phyloP scores from a whole-genome alignment of 1,140 invertebrate genomes.

The Hesperophylax magnus region DNA sequence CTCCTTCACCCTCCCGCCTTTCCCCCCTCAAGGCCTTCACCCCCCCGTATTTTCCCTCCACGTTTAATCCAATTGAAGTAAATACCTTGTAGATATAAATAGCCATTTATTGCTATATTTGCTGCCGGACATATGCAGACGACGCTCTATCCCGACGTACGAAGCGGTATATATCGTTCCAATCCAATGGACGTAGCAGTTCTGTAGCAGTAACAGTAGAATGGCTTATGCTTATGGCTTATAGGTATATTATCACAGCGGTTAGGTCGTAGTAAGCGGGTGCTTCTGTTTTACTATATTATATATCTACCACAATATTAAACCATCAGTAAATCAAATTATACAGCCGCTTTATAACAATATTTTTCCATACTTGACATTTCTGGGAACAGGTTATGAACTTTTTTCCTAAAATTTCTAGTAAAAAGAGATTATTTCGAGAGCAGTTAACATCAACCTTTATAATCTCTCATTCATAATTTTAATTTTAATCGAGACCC shows the following conservation, averaged over 20 bases:
- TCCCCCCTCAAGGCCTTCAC: background rate
- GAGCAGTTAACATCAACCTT: too few species aligned
- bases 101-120: slow-evolving; percentile 43
- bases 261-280: background rate
- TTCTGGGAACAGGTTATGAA: too few species aligned
- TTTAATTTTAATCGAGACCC: background rate
- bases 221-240: slow-evolving; percentile 8
- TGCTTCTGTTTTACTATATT: too few species aligned
- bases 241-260: background rate
- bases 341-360: too few species aligned
- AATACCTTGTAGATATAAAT: slow-evolving; percentile 49
- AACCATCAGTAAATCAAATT: too few species aligned
- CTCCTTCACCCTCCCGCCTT: background rate
- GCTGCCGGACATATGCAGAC: slow-evolving; percentile 29
- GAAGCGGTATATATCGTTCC: slow-evolving; percentile 4
- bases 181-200: slow-evolving; percentile 17
- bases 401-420: too few species aligned
- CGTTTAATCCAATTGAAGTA: slow-evolving; percentile 52
- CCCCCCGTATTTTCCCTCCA: background rate
- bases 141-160: slow-evolving; percentile 11
- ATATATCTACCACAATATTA: too few species aligned
- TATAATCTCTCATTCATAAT: too few species aligned
- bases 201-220: background rate
- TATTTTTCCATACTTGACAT: too few species aligned
- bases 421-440: too few species aligned